Conservation (phyloP, 1,140 invertebrate genomes). For the Pemphigus obesinymphae region DNA sequence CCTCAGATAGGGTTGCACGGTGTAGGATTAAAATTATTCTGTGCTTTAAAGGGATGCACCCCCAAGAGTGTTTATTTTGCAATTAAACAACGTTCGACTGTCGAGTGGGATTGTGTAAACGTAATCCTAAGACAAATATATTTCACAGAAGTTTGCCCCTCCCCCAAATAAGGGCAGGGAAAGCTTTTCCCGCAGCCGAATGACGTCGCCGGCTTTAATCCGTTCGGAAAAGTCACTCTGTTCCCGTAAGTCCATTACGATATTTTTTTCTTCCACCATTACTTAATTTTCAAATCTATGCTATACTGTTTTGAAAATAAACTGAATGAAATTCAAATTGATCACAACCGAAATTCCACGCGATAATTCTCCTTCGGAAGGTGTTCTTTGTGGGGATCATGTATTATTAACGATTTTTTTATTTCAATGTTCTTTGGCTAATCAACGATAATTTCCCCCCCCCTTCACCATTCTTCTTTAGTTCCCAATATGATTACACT, state of each 20-base stretch:
- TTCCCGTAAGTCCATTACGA: background rate
- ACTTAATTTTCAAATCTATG: conserved; percentile 8
- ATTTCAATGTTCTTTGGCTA: too few relatives aligned
- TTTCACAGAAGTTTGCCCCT: background rate
- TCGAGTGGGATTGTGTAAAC: background rate
- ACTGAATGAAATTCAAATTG: too few relatives aligned
- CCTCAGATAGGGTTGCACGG: background rate
- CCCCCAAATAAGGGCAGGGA: background rate
- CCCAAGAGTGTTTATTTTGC: background rate
- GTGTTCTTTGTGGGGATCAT: too few relatives aligned
- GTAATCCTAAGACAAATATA: conserved; percentile 9
- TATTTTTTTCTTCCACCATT: background rate
- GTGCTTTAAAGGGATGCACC: background rate
- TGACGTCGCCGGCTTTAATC: background rate
- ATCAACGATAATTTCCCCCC: too few relatives aligned
- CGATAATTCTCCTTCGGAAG: too few relatives aligned
- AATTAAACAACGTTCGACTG: conserved; percentile 15
- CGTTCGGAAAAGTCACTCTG: background rate
- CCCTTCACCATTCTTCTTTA: too few relatives aligned
- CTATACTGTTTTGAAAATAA: too few relatives aligned
- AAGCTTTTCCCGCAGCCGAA: background rate
- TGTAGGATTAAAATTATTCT: background rate
- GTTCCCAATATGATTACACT: too few relatives aligned
- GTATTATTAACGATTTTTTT: too few relatives aligned
- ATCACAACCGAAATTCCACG: too few relatives aligned